Evolutionary conservation across 2,888 invertebrate species (phyloP), one percentile per base, ranked within the genome.

Genomic region (Netelia fuscicornis): DNA sequence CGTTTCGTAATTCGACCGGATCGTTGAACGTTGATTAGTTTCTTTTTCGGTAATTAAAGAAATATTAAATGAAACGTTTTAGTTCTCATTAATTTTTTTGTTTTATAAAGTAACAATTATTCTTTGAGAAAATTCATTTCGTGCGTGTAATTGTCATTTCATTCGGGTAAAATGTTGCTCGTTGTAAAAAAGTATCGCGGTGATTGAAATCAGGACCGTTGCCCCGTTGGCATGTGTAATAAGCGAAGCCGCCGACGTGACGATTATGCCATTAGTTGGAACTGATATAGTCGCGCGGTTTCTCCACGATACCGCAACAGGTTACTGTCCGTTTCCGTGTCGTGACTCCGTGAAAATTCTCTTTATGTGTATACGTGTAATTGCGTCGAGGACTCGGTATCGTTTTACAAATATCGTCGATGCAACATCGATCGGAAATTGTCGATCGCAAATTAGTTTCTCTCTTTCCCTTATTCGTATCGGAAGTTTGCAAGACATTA

Each of bases 281-380:
- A 74, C 42, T 44, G 70, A 77, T 82, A 77, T 82, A 77, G 25
- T n/a, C 11, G 25, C 52, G 11, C 23, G 56, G 78, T 83, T 83
- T 83, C 83, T 78, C 83, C 83, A 25, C 37, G 65, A 37, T 48
- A 74, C 23, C 23, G 20, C 64, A 52, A 48, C 48, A 6, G 52
- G 20, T 23, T 44, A 58, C 44, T 60, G 8, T 62, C 20, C 70
- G 20, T 65, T 78, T 83, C 78, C 78, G 68, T 68, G 44, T 17
- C 17, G 67, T 68, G 10, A 2, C 20, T 68, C 11, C 10, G n/a
- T 25, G 17, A 17, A 8, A 8, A 23, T 25, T 17, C 23, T 60
- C 20, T 20, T 20, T 17, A 37, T 37, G 6, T 8, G 37, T 10
- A 60, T 23, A 60, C 20, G 0, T 2, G 20, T 25, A 23, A n/a